These are phyloP conservation scores for Thunnus thynnus DNA, from an alignment of 2,113 vertebrate species.

Conservation along the genomic window DNA sequence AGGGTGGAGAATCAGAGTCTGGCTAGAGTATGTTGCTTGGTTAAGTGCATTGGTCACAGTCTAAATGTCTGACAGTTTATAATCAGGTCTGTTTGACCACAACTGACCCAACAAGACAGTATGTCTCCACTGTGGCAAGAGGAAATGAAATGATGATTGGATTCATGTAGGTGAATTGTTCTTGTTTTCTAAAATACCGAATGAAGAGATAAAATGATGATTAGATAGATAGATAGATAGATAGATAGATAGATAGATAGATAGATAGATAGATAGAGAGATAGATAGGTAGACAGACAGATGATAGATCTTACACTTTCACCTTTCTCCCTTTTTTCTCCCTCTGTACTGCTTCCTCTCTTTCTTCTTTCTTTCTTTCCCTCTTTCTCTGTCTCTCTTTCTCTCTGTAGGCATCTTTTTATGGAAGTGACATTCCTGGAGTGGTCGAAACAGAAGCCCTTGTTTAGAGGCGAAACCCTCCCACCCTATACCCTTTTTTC, in stretches of 20 bases:
- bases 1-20: conserved; percentile 50
- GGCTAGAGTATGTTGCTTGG: conserved; percentile 59
- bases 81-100: conserved; percentile 41
- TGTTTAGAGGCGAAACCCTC: conserved; percentile 84
- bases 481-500: conserved; percentile 83
- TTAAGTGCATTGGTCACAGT: conserved; percentile 79
- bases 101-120: conserved; percentile 9
- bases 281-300: conserved; percentile 30
- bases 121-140: neutral
- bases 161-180: neutral
- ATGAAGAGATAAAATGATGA: conserved; percentile 12
- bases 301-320: conserved; percentile 4
- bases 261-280: conserved; percentile 31
- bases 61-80: conserved; percentile 58
- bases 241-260: conserved; percentile 17
- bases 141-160: neutral
- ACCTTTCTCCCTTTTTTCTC: neutral
- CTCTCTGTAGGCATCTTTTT: conserved; percentile 83
- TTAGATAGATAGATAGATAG: conserved; percentile 27
- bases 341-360: conserved; percentile 20
- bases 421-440: conserved; percentile 86
- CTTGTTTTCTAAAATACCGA: neutral
- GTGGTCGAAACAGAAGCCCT: conserved; percentile 86
- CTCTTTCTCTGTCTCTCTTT: conserved; percentile 49
- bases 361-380: conserved; percentile 48